A percentile compares a stretch with the other conserved stretches of the same genome.
These are phyloP conservation scores for Hippocampus comes DNA, from an alignment of 2,113 vertebrate species.

Conservation along the genomic window DNA sequence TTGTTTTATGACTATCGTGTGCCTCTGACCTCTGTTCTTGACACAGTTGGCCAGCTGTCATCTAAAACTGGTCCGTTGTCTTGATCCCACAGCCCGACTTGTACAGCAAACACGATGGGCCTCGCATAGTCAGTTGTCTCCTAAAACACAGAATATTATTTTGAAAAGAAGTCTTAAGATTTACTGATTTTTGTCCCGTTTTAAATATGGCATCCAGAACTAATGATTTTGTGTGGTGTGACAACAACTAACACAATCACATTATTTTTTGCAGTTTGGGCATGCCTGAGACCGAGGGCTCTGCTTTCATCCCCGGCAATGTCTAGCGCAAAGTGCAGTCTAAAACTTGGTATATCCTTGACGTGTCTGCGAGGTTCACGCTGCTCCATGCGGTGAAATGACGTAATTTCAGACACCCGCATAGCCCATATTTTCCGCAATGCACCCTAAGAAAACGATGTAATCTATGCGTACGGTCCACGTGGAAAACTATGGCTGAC, in stretches of 20 bases:
- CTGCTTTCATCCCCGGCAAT: too few relatives aligned
- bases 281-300: neutral
- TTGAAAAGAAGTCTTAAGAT: neutral
- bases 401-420: too few relatives aligned
- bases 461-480: too few relatives aligned
- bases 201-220: neutral
- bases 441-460: too few relatives aligned
- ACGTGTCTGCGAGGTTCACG: too few relatives aligned
- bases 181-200: too few relatives aligned
- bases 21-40: constrained; percentile 78
- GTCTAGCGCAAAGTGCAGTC: too few relatives aligned
- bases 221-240: neutral
- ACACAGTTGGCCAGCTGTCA: constrained; percentile 83
- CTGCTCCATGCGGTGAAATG: too few relatives aligned
- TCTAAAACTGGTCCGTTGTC: constrained; percentile 80
- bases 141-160: constrained; percentile 50
- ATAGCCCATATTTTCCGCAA: too few relatives aligned
- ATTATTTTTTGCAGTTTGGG: neutral
- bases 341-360: too few relatives aligned
- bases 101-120: constrained; percentile 82
- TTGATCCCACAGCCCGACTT: constrained; percentile 76
- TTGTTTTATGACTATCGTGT: neutral
- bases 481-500: too few relatives aligned
- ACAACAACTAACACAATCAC: neutral
- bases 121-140: constrained; percentile 92